phyloP scores from a whole-genome alignment of 2,888 invertebrate species.

The Meiosimyza platycephala region DNA sequence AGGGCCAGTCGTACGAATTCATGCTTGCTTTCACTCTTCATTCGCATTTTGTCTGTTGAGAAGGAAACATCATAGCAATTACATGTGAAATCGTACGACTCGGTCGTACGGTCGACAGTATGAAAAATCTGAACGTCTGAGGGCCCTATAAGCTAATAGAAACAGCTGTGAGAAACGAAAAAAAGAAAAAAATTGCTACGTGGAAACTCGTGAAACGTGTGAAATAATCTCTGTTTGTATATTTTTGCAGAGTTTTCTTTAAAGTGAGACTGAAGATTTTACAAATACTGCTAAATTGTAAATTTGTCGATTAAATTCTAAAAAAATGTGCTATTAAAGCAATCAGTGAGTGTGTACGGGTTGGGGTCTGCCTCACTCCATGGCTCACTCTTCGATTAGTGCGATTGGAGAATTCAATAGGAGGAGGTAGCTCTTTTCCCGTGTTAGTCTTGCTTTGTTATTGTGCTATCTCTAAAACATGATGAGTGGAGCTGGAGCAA shows the following conservation, averaged over 20 bases:
- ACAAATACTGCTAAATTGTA: neutral
- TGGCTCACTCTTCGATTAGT: conserved; percentile 8
- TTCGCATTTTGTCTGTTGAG: no score
- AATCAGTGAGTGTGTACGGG: neutral
- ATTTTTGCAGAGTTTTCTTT: neutral
- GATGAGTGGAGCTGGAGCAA: conserved; percentile 30
- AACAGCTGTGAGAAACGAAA: no score
- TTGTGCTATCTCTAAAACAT: neutral
- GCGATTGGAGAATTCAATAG: neutral
- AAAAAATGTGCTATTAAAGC: neutral
- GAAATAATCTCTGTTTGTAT: neutral
- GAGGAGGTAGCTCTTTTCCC: neutral
- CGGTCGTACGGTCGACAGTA: no score
- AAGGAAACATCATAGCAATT: no score
- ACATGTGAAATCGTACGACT: no score
- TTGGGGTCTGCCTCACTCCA: neutral
- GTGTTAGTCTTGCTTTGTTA: neutral
- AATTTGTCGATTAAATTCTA: neutral
- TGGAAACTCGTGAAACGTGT: conserved; percentile 20
- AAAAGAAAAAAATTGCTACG: neutral
- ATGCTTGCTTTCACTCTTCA: no score
- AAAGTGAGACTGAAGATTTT: neutral
- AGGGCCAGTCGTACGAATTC: no score
- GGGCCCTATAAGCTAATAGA: no score
- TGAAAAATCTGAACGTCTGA: no score